phyloP scores from a whole-genome alignment of 2,888 invertebrate genomes.

The Orthonychiurus folsomi region DNA sequence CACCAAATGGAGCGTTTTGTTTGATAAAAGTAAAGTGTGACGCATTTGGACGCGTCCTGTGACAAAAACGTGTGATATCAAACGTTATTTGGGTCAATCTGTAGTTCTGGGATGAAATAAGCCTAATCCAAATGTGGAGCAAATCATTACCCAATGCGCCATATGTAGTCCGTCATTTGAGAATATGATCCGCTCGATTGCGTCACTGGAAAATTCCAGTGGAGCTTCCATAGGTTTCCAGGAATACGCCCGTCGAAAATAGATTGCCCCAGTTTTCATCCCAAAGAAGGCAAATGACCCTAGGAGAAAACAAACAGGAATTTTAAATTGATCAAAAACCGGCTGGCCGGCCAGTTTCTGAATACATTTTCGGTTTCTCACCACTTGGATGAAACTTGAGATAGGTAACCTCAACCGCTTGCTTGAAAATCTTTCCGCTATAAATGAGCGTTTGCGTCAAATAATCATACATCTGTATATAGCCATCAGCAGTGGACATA shows the following conservation, averaged over 20 bases:
- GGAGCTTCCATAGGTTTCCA: conserved; percentile 15
- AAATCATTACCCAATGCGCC: conserved; percentile 23
- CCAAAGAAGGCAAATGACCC: conserved; percentile 20
- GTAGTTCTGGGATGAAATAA: no score
- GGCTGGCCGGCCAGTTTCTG: background rate
- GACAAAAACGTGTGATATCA: background rate
- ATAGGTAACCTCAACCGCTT: conserved; percentile 23
- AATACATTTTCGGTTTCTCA: no score
- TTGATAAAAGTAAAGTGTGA: conserved; percentile 19
- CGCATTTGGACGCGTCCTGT: conserved; percentile 16
- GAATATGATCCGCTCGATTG: conserved; percentile 27
- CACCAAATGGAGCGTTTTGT: conserved; percentile 45
- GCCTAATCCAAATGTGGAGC: no score
- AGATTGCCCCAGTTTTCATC: conserved; percentile 11
- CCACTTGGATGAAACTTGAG: conserved; percentile 38
- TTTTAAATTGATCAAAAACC: conserved; percentile 4
- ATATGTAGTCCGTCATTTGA: conserved; percentile 31
- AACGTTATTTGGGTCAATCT: no score
- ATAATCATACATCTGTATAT: conserved; percentile 33
- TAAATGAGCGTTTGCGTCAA: conserved; percentile 23
- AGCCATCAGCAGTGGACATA: conserved; percentile 26
- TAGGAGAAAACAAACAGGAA: conserved; percentile 9
- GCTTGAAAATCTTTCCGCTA: conserved; percentile 27
- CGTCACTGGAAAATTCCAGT: conserved; percentile 14
- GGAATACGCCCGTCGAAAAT: conserved; percentile 14